Base-by-base conservation (phyloP, 1,140 invertebrate species). In the Carcinoscorpius rotundicauda region DNA sequence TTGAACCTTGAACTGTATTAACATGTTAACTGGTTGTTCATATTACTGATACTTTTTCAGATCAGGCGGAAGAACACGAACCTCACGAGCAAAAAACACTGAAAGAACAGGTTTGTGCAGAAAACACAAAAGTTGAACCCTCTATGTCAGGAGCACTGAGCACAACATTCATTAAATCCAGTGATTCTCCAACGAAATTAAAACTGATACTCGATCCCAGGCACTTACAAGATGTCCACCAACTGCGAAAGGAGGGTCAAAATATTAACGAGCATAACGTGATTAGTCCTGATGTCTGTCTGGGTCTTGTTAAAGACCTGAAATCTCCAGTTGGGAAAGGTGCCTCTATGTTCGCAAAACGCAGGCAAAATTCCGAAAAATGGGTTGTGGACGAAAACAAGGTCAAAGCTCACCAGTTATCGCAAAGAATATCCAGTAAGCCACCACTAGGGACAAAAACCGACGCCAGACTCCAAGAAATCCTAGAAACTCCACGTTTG, bases 311-410 rank as follows among this genome's bases (percentile, higher is more conserved):
- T 29, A 84, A 83, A 66, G 87, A 88, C 73, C 78, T 90, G 58
- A 86, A 88, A 72, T 83, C 84, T 68, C 86, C 87, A 49, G 84
- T 81, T 74, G 87, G 87, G 74, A 86, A 87, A 82, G 87, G 89
- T 66, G 89, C 88, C 11, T 87, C 89, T 76, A 81, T 93, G 73
- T 93, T 92, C 79, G 89, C 89, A 9, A 91, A 91, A 75, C 82
- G 89, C 58, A 84, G 87, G 73, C 88, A 87, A 80, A 83, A 86
- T 71, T 87, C 87, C 3, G 88, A 92, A 73, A 89, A 91, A 76
- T 93, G 88, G 87, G 82, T 92, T 10, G 86, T 92, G 11, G 89
- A 89, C 70, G 87, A 88, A 74, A 83, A 77, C 70, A 86, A 62
- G 51, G 66, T 67, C 5, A 67, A 62, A 51, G 49, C 63, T 10